phyloP scores from a whole-genome alignment of 2,113 vertebrate genomes.

The Pseudois nayaur region DNA sequence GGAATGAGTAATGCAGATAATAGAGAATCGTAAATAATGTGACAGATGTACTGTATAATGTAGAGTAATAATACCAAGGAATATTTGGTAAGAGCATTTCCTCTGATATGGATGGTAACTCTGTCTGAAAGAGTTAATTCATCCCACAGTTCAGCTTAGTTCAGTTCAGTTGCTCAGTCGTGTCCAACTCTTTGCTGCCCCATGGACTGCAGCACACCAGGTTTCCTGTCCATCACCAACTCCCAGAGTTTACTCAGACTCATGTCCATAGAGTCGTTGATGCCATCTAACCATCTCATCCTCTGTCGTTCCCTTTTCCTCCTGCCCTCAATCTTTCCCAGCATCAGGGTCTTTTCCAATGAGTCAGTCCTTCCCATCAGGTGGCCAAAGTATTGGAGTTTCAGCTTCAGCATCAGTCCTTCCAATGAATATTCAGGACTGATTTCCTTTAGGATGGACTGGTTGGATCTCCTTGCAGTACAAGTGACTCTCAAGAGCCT shows the following conservation, averaged over 20 bases:
- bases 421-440: not conserved
- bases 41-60: not conserved
- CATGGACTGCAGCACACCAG: not conserved
- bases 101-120: not conserved
- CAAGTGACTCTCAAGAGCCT: not conserved
- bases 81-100: not conserved
- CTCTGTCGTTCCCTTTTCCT: not conserved
- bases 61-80: not conserved
- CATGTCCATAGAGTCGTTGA: not conserved
- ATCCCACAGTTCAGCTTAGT: not conserved
- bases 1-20: not conserved
- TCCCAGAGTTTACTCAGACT: not conserved
- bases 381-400: not conserved
- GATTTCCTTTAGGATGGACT: not conserved
- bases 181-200: not conserved
- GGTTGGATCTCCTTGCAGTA: not conserved
- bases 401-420: not conserved
- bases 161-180: not conserved
- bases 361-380: not conserved
- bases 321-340: not conserved
- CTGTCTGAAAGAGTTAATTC: not conserved
- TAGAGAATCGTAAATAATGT: not conserved
- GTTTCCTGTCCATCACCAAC: not conserved
- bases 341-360: not conserved
- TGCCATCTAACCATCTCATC: not conserved